Conservation (phyloP, 1,140 invertebrate species). For the Augochlora pura region DNA sequence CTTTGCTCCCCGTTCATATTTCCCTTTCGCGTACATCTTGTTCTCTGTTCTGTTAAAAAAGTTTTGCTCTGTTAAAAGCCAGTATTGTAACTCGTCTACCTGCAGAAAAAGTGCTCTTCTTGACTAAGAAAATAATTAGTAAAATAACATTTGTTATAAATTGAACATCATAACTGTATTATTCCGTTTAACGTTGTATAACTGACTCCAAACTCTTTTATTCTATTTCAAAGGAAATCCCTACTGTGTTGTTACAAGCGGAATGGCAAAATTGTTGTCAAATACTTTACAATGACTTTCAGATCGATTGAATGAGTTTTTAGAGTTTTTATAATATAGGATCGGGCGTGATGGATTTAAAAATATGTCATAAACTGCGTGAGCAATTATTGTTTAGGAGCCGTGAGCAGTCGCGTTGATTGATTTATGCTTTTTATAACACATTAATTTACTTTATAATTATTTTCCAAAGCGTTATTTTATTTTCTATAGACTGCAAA, state of each 20-base stretch:
- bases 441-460: no score
- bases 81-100: slow-evolving; percentile 2
- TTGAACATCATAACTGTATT: not conserved
- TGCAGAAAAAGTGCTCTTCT: not conserved
- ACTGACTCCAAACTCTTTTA: not conserved
- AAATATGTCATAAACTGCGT: no score
- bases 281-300: no score
- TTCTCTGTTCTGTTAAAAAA: not conserved
- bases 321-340: not conserved
- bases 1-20: not conserved
- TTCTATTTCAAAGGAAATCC: not conserved
- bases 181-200: not conserved
- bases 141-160: slow-evolving; percentile 9
- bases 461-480: no score
- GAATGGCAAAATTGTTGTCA: not conserved
- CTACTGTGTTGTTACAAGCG: not conserved
- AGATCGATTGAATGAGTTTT: not conserved
- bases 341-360: no score
- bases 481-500: no score
- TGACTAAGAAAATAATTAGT: slow-evolving; percentile 5
- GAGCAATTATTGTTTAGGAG: no score
- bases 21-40: not conserved
- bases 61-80: not conserved
- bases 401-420: no score
- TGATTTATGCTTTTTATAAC: no score